Base-by-base conservation (phyloP, 2,113 vertebrate species). In the Rattus rattus region DNA sequence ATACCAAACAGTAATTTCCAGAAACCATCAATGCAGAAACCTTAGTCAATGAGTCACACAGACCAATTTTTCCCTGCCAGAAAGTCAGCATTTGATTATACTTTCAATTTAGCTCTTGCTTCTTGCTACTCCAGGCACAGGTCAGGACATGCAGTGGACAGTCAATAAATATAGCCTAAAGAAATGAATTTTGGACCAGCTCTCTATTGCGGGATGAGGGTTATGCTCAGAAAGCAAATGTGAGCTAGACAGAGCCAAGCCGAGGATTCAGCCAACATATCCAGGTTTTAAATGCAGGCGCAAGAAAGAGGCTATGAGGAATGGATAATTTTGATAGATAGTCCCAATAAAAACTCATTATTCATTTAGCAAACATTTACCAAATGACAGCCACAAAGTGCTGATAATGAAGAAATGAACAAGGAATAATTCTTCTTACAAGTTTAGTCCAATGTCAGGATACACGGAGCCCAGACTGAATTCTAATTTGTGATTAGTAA, bases 71-170 rank as follows among this genome's bases (percentile, higher is more conserved):
- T 80, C 86, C 73, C 73, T 87, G 85, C 73, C 86, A 96, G 92
- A 94, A 94, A 87, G 36, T 75, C 80, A 76, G 69, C 75, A 96
- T 97, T 96, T 87, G 95, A 87, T 96, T 77, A 92, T 81, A 24
- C 52, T 92, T 94, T 96, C 86, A 87, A 76, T 94, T 92, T 92
- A 87, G 79, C 77, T 94, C 91, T 92, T 94, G 85, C 73, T 86
- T 87, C 80, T 97, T 95, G 83, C 77, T 92, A 79, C 54, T 92
- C 61, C 24, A 85, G 88, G 54, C 84, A 89, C 43, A 77, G 70
- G 52, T 85, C 85, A 92, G 72, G 63, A 52, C 47, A 77, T n/a
- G 22, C 54, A 84, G 36, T 88, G 36, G 69, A 65, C 19, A 73
- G 47, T 94, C 72, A 92, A 89, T 96, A 92, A 92, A 96, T 83